These are phyloP conservation scores for Spilosoma lubricipeda DNA, from an alignment of 2,888 invertebrate genomes.

Conservation along the genomic window DNA sequence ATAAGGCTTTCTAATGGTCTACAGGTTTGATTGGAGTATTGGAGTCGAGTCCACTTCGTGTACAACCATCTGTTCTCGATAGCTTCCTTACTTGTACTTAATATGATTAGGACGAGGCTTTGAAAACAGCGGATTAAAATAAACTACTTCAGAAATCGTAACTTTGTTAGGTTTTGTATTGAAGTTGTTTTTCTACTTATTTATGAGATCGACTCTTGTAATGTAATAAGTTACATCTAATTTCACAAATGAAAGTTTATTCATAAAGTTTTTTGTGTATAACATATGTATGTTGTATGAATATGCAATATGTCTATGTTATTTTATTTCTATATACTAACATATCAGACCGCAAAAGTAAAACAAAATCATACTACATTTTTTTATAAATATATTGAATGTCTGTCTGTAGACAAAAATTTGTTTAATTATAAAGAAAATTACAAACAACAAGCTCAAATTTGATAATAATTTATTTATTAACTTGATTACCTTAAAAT, in stretches of 20 bases:
- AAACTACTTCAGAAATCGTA: background rate
- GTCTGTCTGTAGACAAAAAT: too few species aligned
- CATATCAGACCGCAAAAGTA: background rate
- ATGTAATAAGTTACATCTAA: background rate
- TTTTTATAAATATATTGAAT: too few species aligned
- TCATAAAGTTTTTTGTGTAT: too few species aligned
- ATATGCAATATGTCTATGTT: background rate
- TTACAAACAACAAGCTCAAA: too few species aligned
- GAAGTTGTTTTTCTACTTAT: background rate
- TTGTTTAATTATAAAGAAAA: too few species aligned
- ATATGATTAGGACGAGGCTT: conserved; percentile 21
- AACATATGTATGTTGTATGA: too few species aligned
- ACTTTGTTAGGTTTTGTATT: background rate
- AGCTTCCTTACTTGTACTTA: conserved; percentile 19
- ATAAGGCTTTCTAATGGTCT: conserved; percentile 13
- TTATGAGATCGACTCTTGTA: background rate
- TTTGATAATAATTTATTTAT: too few species aligned
- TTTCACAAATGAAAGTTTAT: background rate
- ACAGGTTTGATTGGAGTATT: conserved; percentile 25
- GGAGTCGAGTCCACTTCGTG: conserved; percentile 19
- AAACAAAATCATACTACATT: too few species aligned
- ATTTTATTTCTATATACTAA: background rate
- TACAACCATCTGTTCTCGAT: conserved; percentile 28
- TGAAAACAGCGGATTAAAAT: conserved; percentile 2
- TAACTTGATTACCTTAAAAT: too few species aligned